Percentiles rank a stretch among this genome's conserved stretches.
These are phyloP conservation scores for Channallabes apus DNA, from an alignment of 2,797 vertebrate species.

Conservation along the genomic window DNA sequence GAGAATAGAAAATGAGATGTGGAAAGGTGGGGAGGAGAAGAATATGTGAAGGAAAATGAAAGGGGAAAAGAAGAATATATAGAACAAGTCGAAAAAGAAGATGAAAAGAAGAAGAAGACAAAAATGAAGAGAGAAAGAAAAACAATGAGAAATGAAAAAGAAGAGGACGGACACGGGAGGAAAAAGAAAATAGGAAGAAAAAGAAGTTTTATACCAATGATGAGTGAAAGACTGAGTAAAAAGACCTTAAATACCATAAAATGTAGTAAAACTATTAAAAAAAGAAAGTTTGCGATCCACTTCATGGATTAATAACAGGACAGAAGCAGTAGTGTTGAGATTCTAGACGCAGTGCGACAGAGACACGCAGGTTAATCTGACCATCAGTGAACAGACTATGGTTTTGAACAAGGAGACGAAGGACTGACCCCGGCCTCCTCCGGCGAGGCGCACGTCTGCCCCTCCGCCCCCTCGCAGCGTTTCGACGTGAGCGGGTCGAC, in stretches of 20 bases:
- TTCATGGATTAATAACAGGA: background rate
- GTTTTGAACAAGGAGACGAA: background rate
- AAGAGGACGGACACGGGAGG: too few relatives aligned
- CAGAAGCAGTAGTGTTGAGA: background rate
- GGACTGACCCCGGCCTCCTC: constrained; percentile 80
- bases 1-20: too few relatives aligned
- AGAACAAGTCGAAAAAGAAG: too few relatives aligned
- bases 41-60: too few relatives aligned
- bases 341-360: background rate
- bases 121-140: too few relatives aligned
- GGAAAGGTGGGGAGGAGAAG: too few relatives aligned
- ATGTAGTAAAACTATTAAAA: background rate
- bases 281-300: background rate
- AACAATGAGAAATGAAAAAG: too few relatives aligned
- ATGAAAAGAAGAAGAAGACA: too few relatives aligned
- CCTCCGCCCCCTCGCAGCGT: constrained; percentile 80
- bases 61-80: too few relatives aligned
- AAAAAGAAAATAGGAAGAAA: too few relatives aligned
- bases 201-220: background rate
- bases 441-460: constrained; percentile 79
- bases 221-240: background rate
- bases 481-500: constrained; percentile 93
- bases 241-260: background rate
- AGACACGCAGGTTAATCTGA: background rate
- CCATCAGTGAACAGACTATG: background rate